Conservation (phyloP, 2,888 invertebrate genomes). For the Drosophila peninsularis region DNA sequence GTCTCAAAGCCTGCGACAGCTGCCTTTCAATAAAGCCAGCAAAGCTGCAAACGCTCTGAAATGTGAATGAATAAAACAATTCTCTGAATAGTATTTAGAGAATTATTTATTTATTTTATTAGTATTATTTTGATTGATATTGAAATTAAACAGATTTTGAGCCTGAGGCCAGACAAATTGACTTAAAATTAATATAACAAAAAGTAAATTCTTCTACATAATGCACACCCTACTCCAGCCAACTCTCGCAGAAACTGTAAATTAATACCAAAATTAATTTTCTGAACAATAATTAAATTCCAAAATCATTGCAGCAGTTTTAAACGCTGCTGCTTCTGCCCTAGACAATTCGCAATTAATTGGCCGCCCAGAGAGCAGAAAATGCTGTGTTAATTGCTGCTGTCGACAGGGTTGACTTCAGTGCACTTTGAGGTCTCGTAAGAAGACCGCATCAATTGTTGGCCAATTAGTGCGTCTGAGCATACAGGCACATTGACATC, state of each 20-base stretch:
- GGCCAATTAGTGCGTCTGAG: constrained; percentile 32
- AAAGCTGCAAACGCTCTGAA: background rate
- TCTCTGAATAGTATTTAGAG: no score
- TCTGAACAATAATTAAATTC: background rate
- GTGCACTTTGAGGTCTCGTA: background rate
- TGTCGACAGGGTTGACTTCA: background rate
- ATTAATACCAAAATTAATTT: background rate
- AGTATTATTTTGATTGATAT: no score
- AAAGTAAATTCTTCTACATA: background rate
- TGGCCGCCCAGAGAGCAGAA: background rate
- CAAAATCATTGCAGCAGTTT: background rate
- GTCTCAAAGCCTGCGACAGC: constrained; percentile 17
- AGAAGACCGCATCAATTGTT: constrained; percentile 26
- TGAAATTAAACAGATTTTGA: background rate
- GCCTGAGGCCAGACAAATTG: background rate
- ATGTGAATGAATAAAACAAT: background rate
- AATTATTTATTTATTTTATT: no score
- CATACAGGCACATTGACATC: constrained; percentile 29
- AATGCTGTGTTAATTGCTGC: constrained; percentile 1
- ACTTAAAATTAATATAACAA: no score
- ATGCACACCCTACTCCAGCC: background rate
- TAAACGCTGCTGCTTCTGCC: background rate
- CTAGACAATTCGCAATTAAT: background rate
- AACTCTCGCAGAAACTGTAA: background rate
- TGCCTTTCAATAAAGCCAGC: constrained; percentile 24